A percentile compares a stretch with the other conserved stretches of the same genome.
Evolutionary conservation across 1,140 invertebrate genomes (phyloP).

Genomic region (Temnothorax curvispinosus): DNA sequence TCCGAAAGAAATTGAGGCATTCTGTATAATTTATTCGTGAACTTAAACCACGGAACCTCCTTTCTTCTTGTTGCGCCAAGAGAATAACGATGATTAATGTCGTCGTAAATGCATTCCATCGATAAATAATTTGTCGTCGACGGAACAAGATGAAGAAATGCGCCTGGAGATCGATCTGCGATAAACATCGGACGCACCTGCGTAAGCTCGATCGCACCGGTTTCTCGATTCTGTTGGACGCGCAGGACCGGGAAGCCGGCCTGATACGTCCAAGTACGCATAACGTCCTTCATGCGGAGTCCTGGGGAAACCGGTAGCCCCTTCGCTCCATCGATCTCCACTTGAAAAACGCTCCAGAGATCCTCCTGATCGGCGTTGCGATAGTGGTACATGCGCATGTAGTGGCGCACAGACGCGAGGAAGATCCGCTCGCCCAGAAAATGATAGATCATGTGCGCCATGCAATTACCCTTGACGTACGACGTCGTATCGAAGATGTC

Average conservation of each 20-base stretch:
- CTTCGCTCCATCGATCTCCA: slow-evolving; percentile 23
- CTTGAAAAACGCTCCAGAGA: slow-evolving; percentile 65
- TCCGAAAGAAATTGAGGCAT: not conserved
- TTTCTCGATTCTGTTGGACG: slow-evolving; percentile 77
- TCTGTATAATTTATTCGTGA: slow-evolving; percentile 28
- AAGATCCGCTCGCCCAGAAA: slow-evolving; percentile 64
- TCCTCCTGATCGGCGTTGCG: slow-evolving; percentile 59
- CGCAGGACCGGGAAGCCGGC: slow-evolving; percentile 87
- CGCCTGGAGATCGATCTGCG: slow-evolving; percentile 25
- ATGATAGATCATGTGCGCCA: slow-evolving; percentile 67
- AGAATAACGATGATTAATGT: slow-evolving; percentile 47
- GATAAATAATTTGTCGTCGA: slow-evolving; percentile 55
- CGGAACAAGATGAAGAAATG: slow-evolving; percentile 43
- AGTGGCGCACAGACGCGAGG: slow-evolving; percentile 49
- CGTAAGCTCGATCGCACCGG: slow-evolving; percentile 73
- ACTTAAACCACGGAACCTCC: not conserved
- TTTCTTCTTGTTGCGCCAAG: not conserved
- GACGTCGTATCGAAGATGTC: slow-evolving; percentile 85
- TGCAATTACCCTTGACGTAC: slow-evolving; percentile 66
- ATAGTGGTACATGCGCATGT: slow-evolving; percentile 57
- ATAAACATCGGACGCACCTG: slow-evolving; percentile 70
- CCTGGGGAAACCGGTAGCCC: not conserved
- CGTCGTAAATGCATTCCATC: slow-evolving; percentile 26
- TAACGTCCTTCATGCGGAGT: slow-evolving; percentile 82
- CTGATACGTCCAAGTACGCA: slow-evolving; percentile 88